Conservation (phyloP, 92 coral and sea anemone species). For the Palythoa grandis region DNA sequence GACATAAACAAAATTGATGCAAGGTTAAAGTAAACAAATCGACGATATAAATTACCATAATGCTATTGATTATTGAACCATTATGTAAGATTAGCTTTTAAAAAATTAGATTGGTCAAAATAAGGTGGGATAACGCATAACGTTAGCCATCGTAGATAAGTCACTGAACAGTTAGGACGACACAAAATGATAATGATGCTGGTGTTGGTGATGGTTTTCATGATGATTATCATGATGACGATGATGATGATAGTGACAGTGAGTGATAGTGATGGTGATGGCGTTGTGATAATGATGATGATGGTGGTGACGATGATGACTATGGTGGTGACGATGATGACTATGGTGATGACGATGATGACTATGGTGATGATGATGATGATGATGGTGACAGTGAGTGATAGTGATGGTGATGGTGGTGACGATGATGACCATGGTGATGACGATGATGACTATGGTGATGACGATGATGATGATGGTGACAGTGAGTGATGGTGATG, state of each 20-base stretch:
- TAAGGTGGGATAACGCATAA: too few species aligned
- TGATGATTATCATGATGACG: too few species aligned
- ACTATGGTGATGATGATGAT: neutral
- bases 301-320: neutral
- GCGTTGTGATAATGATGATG: neutral
- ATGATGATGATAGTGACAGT: neutral
- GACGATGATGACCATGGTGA: neutral
- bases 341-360: neutral
- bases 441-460: too few species aligned
- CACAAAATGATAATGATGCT: neutral
- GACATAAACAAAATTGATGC: too few species aligned
- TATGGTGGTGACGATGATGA: neutral
- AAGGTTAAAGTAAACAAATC: too few species aligned
- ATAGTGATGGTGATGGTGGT: neutral
- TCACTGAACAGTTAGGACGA: neutral
- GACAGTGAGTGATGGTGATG: neutral
- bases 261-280: neutral
- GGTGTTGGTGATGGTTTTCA: neutral
- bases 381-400: neutral
- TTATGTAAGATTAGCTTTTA: too few species aligned
- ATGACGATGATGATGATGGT: neutral
- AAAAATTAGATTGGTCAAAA: too few species aligned
- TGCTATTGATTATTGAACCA: too few species aligned
- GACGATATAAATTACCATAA: too few species aligned
- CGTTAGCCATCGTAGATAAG: too few species aligned